Base-by-base conservation (phyloP, 1,140 invertebrate species). In the Papilio aristodemus region DNA sequence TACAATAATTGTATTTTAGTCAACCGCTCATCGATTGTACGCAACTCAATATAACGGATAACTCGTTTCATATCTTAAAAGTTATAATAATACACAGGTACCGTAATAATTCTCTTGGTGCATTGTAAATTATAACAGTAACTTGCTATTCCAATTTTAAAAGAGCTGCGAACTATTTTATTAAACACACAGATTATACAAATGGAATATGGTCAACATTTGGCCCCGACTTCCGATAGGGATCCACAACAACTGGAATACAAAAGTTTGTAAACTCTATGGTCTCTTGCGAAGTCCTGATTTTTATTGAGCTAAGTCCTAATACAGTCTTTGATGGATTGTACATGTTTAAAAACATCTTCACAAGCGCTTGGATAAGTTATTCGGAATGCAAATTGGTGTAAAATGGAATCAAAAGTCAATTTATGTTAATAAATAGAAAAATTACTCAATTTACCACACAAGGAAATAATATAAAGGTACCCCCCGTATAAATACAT, bases 181-280 rank as follows among this genome's bases (percentile, higher is more conserved):
- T n/a, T n/a, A n/a, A n/a, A n/a, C n/a, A n/a, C 14, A 66, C 63
- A 66, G 36, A n/a, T 38, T 62, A 17, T 64, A 64, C 22, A 64
- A 62, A 62, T 62, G 19, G 38, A 25, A 64, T 64, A 64, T 64
- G 62, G 38, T 64, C 14, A 87, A 90, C 87, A 84, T 58, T 91
- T 90, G 89, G 87, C 89, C 89, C 89, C 89, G 79, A 73, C 79
- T 67, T 86, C 79, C 75, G 74, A 83, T 78, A 90, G 87, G 89
- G 87, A 87, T 89, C 83, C 81, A 82, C 76, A 84, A 85, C 85
- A 79, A 78, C 80, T 77, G 80, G 82, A 82, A 84, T 83, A 84
- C 77, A 75, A 85, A 81, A 85, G 77, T 80, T 81, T 81, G 75
- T 84, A 83, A 87, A 83, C 76, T 77, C 71, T 64, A 67, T 69